phyloP scores from a whole-genome alignment of 2,113 vertebrate genomes.

The Xenotilapia longispinis region DNA sequence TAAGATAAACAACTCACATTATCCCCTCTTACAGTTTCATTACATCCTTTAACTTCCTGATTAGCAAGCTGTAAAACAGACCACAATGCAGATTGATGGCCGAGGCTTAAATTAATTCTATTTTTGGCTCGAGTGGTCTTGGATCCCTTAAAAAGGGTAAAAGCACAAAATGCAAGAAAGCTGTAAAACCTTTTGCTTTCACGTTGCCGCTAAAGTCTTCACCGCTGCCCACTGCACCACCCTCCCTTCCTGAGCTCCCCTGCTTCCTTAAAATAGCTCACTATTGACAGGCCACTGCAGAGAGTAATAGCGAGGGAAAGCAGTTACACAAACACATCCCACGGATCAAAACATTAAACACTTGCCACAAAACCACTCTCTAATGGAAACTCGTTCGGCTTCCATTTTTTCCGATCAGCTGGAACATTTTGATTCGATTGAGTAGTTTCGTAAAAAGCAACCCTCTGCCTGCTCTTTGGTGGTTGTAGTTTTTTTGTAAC shows the following conservation, averaged over 20 bases:
- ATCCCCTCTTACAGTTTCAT: background rate
- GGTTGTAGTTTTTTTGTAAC: background rate
- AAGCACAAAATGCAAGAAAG: background rate
- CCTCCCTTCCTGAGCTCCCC: background rate
- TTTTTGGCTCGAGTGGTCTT: background rate
- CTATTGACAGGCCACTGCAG: conserved; percentile 42
- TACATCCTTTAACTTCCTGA: background rate
- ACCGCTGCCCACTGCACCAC: background rate
- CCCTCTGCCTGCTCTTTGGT: background rate
- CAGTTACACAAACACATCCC: conserved; percentile 1
- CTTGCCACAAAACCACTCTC: background rate
- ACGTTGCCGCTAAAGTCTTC: background rate
- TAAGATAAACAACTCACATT: background rate
- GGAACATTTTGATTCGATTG: conserved; percentile 1
- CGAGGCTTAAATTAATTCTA: background rate
- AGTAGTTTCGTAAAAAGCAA: background rate
- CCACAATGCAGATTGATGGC: background rate
- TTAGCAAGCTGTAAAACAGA: background rate
- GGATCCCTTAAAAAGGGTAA: background rate
- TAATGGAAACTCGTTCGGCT: background rate
- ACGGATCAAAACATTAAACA: conserved; percentile 5
- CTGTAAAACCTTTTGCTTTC: background rate
- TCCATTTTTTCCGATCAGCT: background rate
- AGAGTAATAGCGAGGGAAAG: conserved; percentile 14
- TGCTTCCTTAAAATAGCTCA: conserved; percentile 46